Conservation (phyloP, 2,113 vertebrate species). For the Dicentrarchus labrax region DNA sequence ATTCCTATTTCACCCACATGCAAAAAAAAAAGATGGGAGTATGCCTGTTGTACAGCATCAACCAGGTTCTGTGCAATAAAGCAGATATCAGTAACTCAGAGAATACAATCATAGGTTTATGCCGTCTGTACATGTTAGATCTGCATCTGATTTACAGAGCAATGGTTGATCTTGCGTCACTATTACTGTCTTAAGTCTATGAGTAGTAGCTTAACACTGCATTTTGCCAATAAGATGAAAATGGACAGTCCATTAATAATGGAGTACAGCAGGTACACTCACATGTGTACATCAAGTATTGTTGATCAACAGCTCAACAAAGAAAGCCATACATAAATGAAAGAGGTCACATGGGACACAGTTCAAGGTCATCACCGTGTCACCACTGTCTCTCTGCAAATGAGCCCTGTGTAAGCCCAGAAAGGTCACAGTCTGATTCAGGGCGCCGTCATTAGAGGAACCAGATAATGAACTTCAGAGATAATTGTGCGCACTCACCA, state of each 20-base stretch:
- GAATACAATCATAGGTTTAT: not conserved
- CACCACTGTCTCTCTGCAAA: constrained; percentile 46
- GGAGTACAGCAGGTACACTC: not conserved
- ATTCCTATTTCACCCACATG: not conserved
- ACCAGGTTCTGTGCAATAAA: not conserved
- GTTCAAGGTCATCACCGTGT: constrained; percentile 48
- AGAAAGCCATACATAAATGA: constrained; percentile 7
- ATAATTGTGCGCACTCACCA: constrained; percentile 21
- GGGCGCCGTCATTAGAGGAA: constrained; percentile 60
- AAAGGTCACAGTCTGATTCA: constrained; percentile 48
- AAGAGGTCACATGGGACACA: constrained; percentile 15
- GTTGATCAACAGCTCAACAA: not conserved
- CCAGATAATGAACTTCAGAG: constrained; percentile 66
- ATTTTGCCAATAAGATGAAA: not conserved
- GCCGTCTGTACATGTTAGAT: not conserved
- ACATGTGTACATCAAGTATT: not conserved
- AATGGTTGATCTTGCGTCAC: not conserved
- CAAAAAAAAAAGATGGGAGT: not conserved
- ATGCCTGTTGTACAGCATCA: not conserved
- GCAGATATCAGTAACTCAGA: not conserved
- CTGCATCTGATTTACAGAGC: not conserved
- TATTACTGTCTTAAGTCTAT: not conserved
- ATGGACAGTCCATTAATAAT: not conserved
- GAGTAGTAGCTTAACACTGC: not conserved
- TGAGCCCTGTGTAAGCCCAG: constrained; percentile 35